Conservation (phyloP, 2,113 vertebrate genomes). For the Lutjanus erythropterus region DNA sequence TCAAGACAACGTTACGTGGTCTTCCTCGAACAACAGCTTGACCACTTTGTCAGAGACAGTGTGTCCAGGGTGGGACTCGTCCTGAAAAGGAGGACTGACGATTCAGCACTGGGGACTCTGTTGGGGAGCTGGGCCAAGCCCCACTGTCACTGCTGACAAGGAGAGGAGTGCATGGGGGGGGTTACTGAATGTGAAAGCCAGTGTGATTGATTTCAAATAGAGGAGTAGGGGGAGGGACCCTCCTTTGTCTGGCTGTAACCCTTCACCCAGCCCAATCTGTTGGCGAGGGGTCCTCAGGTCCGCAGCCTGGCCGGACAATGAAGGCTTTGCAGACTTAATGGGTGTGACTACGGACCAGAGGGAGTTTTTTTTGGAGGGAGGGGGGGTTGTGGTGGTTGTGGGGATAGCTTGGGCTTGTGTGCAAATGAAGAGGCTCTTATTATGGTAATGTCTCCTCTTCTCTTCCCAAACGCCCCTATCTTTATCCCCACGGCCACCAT, state of each 20-base stretch:
- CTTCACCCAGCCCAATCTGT: slow-evolving; percentile 82
- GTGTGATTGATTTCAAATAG: slow-evolving; percentile 85
- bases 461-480: slow-evolving; percentile 71
- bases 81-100: slow-evolving; percentile 41
- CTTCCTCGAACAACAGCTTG: slow-evolving; percentile 39
- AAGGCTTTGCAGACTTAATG: slow-evolving; percentile 79
- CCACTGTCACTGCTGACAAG: slow-evolving; percentile 69
- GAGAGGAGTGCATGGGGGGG: slow-evolving; percentile 17
- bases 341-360: slow-evolving; percentile 78
- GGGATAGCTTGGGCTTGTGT: slow-evolving; percentile 79
- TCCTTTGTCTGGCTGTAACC: slow-evolving; percentile 81
- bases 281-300: slow-evolving; percentile 76
- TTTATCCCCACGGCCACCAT: slow-evolving; percentile 69
- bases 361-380: too few species aligned
- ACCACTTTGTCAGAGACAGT: slow-evolving; percentile 35
- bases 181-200: slow-evolving; percentile 76
- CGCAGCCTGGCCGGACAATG: slow-evolving; percentile 80
- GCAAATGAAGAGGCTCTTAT: slow-evolving; percentile 87
- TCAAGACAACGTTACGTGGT: slow-evolving; percentile 17
- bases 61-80: slow-evolving; percentile 52
- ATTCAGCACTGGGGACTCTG: slow-evolving; percentile 53
- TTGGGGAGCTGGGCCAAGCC: slow-evolving; percentile 63
- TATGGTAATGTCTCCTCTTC: slow-evolving; percentile 81
- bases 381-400: slow-evolving; percentile 30
- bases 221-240: slow-evolving; percentile 61